Evolutionary conservation across 2,888 invertebrate species (phyloP).

Genomic region (Rotaria magnacalcarata): DNA sequence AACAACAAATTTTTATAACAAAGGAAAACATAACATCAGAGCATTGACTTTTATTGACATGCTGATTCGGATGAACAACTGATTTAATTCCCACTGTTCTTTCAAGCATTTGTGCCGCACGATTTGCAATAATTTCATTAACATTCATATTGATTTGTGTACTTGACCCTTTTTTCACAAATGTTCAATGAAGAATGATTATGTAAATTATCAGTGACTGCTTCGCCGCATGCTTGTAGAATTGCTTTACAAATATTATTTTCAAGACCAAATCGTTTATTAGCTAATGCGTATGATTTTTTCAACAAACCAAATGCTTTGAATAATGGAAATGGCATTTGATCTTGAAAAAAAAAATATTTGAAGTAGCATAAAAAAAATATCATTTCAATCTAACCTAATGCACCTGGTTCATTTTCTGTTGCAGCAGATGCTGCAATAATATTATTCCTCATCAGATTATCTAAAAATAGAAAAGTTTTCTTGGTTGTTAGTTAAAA

Average conservation of each 20-base stretch:
- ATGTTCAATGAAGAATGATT: constrained; percentile 91
- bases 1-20: too few relatives aligned
- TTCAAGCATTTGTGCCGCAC: constrained; percentile 77
- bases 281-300: constrained; percentile 93
- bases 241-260: constrained; percentile 36
- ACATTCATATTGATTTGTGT: constrained; percentile 96
- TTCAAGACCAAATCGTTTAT: constrained; percentile 79
- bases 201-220: constrained; percentile 76
- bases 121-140: constrained; percentile 79
- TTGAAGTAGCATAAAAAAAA: too few relatives aligned
- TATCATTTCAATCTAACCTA: too few relatives aligned
- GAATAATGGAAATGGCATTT: constrained; percentile 69
- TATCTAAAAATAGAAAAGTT: background rate
- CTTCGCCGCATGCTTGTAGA: constrained; percentile 35
- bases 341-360: background rate
- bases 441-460: too few relatives aligned
- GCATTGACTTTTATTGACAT: constrained; percentile 79
- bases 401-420: too few relatives aligned
- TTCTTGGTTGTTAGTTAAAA: background rate
- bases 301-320: constrained; percentile 90
- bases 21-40: constrained; percentile 46
- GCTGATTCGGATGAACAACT: constrained; percentile 92
- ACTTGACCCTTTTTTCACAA: constrained; percentile 95
- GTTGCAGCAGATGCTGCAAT: too few relatives aligned
- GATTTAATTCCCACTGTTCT: constrained; percentile 80